Conservation (phyloP, 2,113 vertebrate species). For the Pholis gunnellus region DNA sequence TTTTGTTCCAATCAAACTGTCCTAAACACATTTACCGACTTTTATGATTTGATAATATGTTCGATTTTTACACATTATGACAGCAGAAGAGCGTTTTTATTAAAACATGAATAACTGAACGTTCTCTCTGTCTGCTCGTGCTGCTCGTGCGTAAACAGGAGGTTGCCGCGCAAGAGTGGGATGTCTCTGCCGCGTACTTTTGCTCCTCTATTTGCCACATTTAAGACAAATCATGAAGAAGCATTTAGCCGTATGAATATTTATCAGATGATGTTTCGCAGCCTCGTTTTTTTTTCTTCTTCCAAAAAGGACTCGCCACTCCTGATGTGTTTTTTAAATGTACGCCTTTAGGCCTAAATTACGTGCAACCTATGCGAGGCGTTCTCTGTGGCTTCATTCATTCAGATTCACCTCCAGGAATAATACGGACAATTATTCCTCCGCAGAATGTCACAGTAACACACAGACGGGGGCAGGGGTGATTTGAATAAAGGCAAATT, state of each 20-base stretch:
- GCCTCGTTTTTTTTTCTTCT: conserved; percentile 1
- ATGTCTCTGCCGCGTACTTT: conserved; percentile 72
- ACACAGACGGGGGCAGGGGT: conserved; percentile 16
- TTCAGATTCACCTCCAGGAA: conserved; percentile 31
- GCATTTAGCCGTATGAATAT: conserved; percentile 81
- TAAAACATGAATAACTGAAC: too few relatives aligned
- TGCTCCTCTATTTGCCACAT: conserved; percentile 63
- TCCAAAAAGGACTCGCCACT: conserved; percentile 50
- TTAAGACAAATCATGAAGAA: conserved; percentile 75
- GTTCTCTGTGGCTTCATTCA: conserved; percentile 2
- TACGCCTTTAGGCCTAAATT: conserved; percentile 62
- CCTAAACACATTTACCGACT: neutral
- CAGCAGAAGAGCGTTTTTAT: neutral
- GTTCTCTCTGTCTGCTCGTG: neutral
- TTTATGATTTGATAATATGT: neutral
- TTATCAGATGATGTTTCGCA: conserved; percentile 76
- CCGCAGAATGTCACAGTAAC: neutral
- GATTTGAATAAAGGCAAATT: conserved; percentile 40
- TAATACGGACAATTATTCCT: neutral
- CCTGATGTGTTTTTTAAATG: conserved; percentile 40
- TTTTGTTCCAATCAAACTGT: neutral
- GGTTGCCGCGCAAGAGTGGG: conserved; percentile 65
- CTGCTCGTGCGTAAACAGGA: conserved; percentile 43
- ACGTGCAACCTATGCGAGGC: conserved; percentile 22
- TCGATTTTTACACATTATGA: neutral